Evolutionary conservation across 1,140 invertebrate species (phyloP).

Genomic region (Maconellicoccus hirsutus): DNA sequence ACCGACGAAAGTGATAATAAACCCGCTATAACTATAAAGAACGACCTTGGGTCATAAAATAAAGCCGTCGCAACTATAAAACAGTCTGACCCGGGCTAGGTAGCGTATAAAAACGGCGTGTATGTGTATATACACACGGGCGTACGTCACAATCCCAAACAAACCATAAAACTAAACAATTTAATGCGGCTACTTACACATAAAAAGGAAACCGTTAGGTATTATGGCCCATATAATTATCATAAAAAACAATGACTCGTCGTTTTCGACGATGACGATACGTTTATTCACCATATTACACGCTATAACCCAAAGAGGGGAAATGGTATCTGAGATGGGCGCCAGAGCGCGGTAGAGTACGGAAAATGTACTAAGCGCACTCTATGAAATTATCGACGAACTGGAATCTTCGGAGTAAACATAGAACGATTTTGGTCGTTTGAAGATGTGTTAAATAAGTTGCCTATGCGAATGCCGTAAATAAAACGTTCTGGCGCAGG

Average conservation of each 20-base stretch:
- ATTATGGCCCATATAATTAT: slow-evolving; percentile 5
- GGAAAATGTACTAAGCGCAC: background rate
- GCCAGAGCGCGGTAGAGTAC: background rate
- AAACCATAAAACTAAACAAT: slow-evolving; percentile 1
- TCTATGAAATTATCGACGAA: background rate
- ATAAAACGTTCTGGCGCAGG: no score
- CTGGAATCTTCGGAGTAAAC: background rate
- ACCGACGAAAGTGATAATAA: slow-evolving; percentile 8
- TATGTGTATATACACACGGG: background rate
- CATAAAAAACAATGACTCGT: slow-evolving; percentile 4
- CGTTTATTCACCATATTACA: background rate
- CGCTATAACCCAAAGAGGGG: background rate
- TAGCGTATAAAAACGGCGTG: slow-evolving; percentile 7
- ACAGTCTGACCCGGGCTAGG: slow-evolving; percentile 6
- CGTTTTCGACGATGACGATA: background rate
- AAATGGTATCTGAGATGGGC: background rate
- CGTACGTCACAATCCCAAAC: slow-evolving; percentile 2
- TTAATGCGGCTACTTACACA: slow-evolving; percentile 7
- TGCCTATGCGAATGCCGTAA: background rate
- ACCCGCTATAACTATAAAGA: slow-evolving; percentile 8
- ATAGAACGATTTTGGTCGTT: background rate
- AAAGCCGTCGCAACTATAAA: slow-evolving; percentile 7
- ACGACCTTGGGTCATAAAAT: background rate
- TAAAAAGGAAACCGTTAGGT: slow-evolving; percentile 3
- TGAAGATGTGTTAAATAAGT: background rate